phyloP scores from a whole-genome alignment of 1,140 invertebrate genomes.

The Cotesia typhae region DNA sequence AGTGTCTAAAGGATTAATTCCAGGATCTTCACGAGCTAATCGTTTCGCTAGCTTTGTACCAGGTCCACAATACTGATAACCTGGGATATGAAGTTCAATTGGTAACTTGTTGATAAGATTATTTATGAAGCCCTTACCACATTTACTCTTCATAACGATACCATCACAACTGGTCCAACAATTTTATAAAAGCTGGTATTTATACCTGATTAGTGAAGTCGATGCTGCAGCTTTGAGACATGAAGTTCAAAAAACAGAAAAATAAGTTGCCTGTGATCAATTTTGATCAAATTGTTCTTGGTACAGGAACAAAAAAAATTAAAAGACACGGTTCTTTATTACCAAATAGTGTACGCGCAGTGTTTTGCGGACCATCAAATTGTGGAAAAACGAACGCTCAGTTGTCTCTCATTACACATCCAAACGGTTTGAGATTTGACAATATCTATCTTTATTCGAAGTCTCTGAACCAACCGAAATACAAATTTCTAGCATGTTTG shows the following conservation, averaged over 20 bases:
- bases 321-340: conserved; percentile 13
- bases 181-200: too few species aligned
- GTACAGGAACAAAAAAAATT: too few species aligned
- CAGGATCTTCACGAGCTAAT: conserved; percentile 2
- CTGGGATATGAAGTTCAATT: neutral
- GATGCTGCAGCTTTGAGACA: too few species aligned
- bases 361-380: neutral
- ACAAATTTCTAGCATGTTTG: conserved; percentile 4
- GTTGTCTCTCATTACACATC: conserved; percentile 18
- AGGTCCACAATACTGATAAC: conserved; percentile 4
- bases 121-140: too few species aligned
- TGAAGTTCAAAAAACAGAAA: too few species aligned
- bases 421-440: conserved; percentile 27
- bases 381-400: conserved; percentile 16
- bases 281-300: too few species aligned
- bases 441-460: conserved; percentile 28
- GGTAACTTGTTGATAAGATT: neutral
- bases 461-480: conserved; percentile 21
- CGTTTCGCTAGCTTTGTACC: neutral
- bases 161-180: too few species aligned
- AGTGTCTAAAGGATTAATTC: conserved; percentile 38
- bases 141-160: too few species aligned
- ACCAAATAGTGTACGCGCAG: conserved; percentile 12
- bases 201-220: too few species aligned
- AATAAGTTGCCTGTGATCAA: too few species aligned